A percentile compares a stretch with the other conserved stretches of the same genome.
phyloP scores from a whole-genome alignment of 2,797 vertebrate species.

The Trachurus trachurus region DNA sequence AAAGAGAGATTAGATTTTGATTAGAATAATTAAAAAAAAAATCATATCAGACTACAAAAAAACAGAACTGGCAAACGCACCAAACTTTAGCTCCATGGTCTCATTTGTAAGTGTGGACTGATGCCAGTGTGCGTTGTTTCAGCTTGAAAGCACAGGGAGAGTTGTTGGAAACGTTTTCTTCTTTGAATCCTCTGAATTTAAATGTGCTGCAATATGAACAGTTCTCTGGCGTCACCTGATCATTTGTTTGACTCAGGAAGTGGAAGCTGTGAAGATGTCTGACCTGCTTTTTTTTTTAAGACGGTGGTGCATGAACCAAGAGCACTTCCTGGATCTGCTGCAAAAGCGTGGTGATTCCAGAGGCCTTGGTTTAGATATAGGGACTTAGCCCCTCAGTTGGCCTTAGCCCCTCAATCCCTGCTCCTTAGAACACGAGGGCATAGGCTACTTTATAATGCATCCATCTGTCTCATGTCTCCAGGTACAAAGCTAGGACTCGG shows the following conservation, averaged over 20 bases:
- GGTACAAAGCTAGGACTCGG: background rate
- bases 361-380: too few species aligned
- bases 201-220: constrained; percentile 4
- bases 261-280: constrained; percentile 67
- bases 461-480: background rate
- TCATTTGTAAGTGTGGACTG: constrained; percentile 53
- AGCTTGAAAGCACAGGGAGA: constrained; percentile 50
- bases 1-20: constrained; percentile 73
- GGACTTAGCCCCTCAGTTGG: too few species aligned
- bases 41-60: constrained; percentile 42
- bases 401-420: too few species aligned
- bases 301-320: too few species aligned
- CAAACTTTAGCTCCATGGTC: constrained; percentile 27
- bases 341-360: too few species aligned
- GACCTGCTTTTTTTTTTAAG: too few species aligned
- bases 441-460: too few species aligned
- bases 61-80: constrained; percentile 55
- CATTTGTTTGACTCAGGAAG: constrained; percentile 80
- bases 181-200: constrained; percentile 25
- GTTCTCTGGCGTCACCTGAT: constrained; percentile 78
- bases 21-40: constrained; percentile 76
- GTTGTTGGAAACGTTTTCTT: constrained; percentile 43
- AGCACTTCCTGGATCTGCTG: too few species aligned
- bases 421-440: too few species aligned
- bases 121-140: constrained; percentile 50